A percentile compares a stretch with the other conserved stretches of the same genome.
Conservation (phyloP, 2,888 invertebrate species). For the Leucoma salicis region DNA sequence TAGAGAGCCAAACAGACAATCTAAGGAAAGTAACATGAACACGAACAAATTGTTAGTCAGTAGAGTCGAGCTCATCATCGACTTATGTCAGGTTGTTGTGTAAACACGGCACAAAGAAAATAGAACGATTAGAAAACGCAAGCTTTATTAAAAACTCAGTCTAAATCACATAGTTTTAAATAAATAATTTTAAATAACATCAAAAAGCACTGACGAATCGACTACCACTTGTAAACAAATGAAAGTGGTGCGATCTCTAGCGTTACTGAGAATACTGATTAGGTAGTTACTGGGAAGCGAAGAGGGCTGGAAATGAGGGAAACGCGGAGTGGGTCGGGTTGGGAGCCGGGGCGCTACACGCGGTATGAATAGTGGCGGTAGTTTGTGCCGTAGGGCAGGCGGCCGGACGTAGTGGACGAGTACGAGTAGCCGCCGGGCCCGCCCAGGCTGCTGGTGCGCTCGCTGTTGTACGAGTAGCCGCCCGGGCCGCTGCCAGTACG, state of each 20-base stretch:
- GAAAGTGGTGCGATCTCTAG: constrained; percentile 74
- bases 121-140: constrained; percentile 69
- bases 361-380: constrained; percentile 94
- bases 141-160: constrained; percentile 81
- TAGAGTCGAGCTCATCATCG: constrained; percentile 67
- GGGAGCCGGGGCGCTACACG: constrained; percentile 83
- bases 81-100: constrained; percentile 44
- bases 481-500: constrained; percentile 87
- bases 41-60: constrained; percentile 44
- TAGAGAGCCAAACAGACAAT: neutral
- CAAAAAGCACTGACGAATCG: constrained; percentile 60
- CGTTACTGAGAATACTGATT: constrained; percentile 76
- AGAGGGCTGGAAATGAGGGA: constrained; percentile 34
- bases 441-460: constrained; percentile 87
- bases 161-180: constrained; percentile 60
- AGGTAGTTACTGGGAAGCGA: constrained; percentile 49
- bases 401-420: constrained; percentile 89
- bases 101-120: constrained; percentile 60
- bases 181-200: constrained; percentile 63
- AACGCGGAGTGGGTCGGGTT: constrained; percentile 29
- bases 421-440: constrained; percentile 93
- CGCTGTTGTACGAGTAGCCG: constrained; percentile 89
- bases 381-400: constrained; percentile 90
- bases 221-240: constrained; percentile 60
- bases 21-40: constrained; percentile 23